Base-by-base conservation (phyloP, 2,113 vertebrate genomes). In the Peromyscus maniculatus region DNA sequence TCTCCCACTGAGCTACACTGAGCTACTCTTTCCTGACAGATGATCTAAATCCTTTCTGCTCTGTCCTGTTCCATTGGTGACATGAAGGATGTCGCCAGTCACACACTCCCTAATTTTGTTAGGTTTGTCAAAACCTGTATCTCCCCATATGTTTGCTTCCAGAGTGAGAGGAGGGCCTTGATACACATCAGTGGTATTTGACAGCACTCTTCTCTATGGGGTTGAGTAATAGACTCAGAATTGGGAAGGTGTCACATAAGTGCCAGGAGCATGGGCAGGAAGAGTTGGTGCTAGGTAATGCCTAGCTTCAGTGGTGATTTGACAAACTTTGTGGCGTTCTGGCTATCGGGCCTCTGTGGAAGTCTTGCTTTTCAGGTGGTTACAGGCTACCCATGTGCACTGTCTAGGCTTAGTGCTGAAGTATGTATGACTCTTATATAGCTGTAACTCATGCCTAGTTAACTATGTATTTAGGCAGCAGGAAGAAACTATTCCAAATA, bases 121-220 rank as follows among this genome's bases (percentile, higher is more conserved):
- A 92, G 12, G 17, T 91, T 83, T 57, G n/a, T 82, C 8, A 57
- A 86, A 86, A 67, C 43, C 39, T 75, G 3, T 36, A 28, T 43
- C 33, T 96, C 75, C 92, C 78, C 59, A 67, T 84, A 22, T 36
- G 57, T 88, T 94, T 69, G 24, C 72, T 92, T 91, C 39, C 71
- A 66, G 64, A 36, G 24, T 57, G 10, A 57, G 19, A 74, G 57
- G 36, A 64, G 31, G 13, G 12, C 24, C 36, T 94, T 69, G 77
- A 31, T 39, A 66, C 57, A 52, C 17, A 7, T 59, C 22, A 69
- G 43, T 36, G 69, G 52, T 46, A 12, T 78, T 89, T 87, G 83
- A 67, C 67, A 66, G n/a, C 7, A 7, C 5, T 57, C 6, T 89
- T 5, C 3, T 39, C 77, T 86, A 19, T 39, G 59, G 87, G 57